Conservation (phyloP, 2,797 vertebrate genomes). For the Numenius phaeopus region DNA sequence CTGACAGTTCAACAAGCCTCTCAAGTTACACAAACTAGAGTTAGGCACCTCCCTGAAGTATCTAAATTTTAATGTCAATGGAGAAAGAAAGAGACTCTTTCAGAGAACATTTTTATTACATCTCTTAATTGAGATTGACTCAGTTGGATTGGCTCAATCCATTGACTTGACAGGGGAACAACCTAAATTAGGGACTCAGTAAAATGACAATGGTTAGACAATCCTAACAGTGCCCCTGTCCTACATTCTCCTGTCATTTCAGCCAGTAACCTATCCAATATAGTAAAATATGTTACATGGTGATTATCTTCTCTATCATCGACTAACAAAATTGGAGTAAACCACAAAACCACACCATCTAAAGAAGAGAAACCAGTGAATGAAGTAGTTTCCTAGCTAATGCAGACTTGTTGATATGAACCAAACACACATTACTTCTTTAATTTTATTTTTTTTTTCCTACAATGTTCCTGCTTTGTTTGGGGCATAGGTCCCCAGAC, state of each 20-base stretch:
- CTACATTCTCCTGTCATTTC: neutral
- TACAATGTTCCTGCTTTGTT: neutral
- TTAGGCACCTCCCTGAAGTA: neutral
- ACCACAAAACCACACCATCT: neutral
- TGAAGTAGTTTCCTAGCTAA: neutral
- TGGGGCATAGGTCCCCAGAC: neutral
- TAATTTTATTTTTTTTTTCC: neutral
- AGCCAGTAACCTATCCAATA: neutral
- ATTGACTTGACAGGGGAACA: neutral
- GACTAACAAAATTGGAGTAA: neutral
- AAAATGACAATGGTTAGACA: neutral
- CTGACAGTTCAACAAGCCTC: neutral
- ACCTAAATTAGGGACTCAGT: neutral
- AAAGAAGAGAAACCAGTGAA: neutral
- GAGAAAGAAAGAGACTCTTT: neutral
- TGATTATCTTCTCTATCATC: neutral
- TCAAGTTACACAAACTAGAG: neutral
- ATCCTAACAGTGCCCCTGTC: neutral
- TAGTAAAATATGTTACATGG: accelerated
- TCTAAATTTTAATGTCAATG: neutral
- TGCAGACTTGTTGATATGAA: neutral
- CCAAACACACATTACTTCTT: neutral
- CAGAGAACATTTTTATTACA: neutral
- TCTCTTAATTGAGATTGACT: neutral
- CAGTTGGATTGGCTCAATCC: neutral